Conservation (phyloP, 2,888 invertebrate species). For the Drosophila phalerata region DNA sequence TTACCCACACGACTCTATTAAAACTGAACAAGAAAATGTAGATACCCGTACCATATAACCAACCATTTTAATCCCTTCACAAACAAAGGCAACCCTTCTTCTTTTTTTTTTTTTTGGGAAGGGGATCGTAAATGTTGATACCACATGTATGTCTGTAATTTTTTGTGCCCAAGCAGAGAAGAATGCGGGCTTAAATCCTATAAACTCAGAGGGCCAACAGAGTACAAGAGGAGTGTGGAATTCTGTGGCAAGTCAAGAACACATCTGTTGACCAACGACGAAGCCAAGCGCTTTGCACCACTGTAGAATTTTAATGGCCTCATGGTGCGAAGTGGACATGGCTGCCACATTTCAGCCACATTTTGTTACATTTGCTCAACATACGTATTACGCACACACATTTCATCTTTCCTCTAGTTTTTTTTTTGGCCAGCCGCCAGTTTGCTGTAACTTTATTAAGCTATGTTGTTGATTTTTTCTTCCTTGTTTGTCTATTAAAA, state of each 20-base stretch:
- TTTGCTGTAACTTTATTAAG: constrained; percentile 60
- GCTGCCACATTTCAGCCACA: constrained; percentile 52
- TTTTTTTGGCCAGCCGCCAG: constrained; percentile 52
- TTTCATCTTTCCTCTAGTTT: constrained; percentile 8
- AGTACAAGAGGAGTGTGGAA: constrained; percentile 4
- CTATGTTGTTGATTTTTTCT: constrained; percentile 35
- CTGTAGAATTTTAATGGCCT: constrained; percentile 62
- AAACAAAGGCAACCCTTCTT: constrained; percentile 48
- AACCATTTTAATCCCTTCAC: constrained; percentile 55
- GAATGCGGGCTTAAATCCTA: constrained; percentile 57
- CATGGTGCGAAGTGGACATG: constrained; percentile 62
- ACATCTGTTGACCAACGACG: constrained; percentile 59
- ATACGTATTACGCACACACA: constrained; percentile 23
- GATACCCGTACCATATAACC: constrained; percentile 40
- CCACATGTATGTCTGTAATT: constrained; percentile 39
- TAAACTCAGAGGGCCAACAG: constrained; percentile 14
- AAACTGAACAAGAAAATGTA: constrained; percentile 63
- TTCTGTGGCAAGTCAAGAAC: constrained; percentile 58
- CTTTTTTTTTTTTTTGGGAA: constrained; percentile 13
- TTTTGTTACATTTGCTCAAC: constrained; percentile 32
- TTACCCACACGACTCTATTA: constrained; percentile 62
- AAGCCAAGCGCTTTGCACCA: constrained; percentile 44
- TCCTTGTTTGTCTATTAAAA: constrained; percentile 60
- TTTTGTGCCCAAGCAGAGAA: constrained; percentile 41
- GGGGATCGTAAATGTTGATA: constrained; percentile 19